Base-by-base conservation (phyloP, 2,797 vertebrate species). In the Myotis findleyi region DNA sequence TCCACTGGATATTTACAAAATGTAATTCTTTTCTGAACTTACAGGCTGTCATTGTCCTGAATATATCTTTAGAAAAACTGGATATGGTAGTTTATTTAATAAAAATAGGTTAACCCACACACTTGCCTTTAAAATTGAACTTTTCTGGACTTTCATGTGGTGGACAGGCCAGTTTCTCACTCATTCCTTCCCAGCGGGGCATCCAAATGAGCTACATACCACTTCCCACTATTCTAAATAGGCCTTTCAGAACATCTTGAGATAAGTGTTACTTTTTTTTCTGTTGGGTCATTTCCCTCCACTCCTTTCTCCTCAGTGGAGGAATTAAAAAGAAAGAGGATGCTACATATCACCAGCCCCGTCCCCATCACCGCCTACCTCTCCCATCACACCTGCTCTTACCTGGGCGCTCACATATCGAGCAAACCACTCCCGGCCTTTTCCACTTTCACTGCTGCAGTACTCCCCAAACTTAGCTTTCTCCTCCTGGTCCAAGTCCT, bases 341-440 rank as follows among this genome's bases (percentile, higher is more conserved):
- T 17, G 53, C 20, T 7, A 6, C 2, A 0, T 0, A 0, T 11
- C 20, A 6, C n/a, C 53, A 23, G 38, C 11, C 25, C 25, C 41
- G 0, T 44, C 16, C 23, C 44, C 0, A 0, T n/a, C 11, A 0
- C 64, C 8, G 2, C 51, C 97, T 98, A 99, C 62, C 7, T 18
- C 64, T n/a, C 62, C 62, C 62, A 64, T 16, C 62, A 55, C 14
- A 3, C 49, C 18, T 5, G 5, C 41, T 27, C 98, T 98, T 84
- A 99, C 99, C 99, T 99, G 99, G 10, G 99, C 99, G 0, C 99
- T 99, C 97, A 99, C 99, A 0, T 99, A 99, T 97, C 99, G 99
- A 0, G 99, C 99, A 0, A 99, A 99, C 99, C 99, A 99, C 96
- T 99, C 99, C 68, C 99, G 98, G 97, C 99, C 99, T 97, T 99